phyloP scores from a whole-genome alignment of 2,113 vertebrate genomes.

The Oreochromis aureus region DNA sequence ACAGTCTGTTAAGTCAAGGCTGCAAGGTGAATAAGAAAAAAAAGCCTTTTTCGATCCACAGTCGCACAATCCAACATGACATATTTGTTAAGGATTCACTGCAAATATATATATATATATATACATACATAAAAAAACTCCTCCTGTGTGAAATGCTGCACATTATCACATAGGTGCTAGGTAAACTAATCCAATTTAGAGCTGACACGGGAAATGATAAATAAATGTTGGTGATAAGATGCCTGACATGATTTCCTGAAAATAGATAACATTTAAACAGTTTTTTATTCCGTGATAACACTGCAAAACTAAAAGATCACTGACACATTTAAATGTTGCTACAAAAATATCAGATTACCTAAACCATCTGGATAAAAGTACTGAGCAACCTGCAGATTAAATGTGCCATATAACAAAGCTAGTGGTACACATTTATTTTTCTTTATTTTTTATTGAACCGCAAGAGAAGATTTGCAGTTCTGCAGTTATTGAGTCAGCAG shows the following conservation, averaged over 20 bases:
- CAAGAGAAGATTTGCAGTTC: background rate
- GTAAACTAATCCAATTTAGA: background rate
- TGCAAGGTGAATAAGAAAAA: background rate
- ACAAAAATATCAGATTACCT: background rate
- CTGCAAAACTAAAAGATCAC: background rate
- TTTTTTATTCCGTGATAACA: background rate
- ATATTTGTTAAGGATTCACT: background rate
- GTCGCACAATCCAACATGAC: background rate
- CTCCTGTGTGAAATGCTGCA: background rate
- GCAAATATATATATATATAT: background rate
- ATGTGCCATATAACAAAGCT: background rate
- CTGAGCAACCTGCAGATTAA: background rate
- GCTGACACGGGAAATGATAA: slow-evolving; percentile 18
- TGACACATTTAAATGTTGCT: background rate
- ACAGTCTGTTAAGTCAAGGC: background rate
- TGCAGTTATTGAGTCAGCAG: background rate
- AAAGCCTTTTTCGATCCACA: background rate
- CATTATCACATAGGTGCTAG: background rate
- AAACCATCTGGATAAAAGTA: background rate
- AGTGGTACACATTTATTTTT: background rate
- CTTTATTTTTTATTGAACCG: background rate
- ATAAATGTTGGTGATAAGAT: slow-evolving; percentile 35
- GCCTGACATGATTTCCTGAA: slow-evolving; percentile 17
- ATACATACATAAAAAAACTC: background rate
- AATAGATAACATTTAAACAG: background rate